phyloP scores from a whole-genome alignment of 2,113 vertebrate genomes.

The Phaethornis superciliosus region DNA sequence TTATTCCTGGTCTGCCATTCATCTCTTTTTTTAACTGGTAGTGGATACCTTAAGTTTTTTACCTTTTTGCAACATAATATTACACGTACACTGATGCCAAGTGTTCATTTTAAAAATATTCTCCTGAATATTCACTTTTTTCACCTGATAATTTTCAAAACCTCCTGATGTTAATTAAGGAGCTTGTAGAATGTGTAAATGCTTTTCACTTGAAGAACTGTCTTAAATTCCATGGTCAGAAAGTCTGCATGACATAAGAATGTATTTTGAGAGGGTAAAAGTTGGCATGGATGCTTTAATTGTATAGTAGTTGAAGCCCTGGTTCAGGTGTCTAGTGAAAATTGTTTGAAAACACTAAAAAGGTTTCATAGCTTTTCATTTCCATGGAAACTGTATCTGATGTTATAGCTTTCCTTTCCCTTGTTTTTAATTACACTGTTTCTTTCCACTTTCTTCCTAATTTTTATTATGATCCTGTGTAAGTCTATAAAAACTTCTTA shows the following conservation, averaged over 20 bases:
- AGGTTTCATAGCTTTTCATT: slow-evolving; percentile 29
- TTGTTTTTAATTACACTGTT: background rate
- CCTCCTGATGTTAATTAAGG: background rate
- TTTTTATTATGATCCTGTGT: background rate
- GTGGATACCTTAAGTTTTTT: background rate
- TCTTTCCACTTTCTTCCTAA: background rate
- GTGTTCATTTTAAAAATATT: background rate
- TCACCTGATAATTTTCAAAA: background rate
- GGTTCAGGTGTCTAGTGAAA: background rate
- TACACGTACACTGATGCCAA: background rate
- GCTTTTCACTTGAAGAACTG: background rate
- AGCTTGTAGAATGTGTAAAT: background rate
- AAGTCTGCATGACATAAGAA: background rate
- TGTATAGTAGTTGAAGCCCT: background rate
- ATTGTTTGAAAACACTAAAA: background rate
- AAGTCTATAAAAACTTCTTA: background rate
- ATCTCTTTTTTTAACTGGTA: background rate
- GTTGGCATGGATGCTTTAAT: background rate
- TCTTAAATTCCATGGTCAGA: background rate
- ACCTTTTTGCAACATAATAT: background rate
- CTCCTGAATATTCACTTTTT: background rate
- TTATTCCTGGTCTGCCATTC: background rate
- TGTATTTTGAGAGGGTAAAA: background rate
- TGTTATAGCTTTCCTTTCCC: background rate
- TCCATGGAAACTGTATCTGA: background rate